Evolutionary conservation across 2,113 vertebrate species (phyloP).

Genomic region (Sorex araneus): DNA sequence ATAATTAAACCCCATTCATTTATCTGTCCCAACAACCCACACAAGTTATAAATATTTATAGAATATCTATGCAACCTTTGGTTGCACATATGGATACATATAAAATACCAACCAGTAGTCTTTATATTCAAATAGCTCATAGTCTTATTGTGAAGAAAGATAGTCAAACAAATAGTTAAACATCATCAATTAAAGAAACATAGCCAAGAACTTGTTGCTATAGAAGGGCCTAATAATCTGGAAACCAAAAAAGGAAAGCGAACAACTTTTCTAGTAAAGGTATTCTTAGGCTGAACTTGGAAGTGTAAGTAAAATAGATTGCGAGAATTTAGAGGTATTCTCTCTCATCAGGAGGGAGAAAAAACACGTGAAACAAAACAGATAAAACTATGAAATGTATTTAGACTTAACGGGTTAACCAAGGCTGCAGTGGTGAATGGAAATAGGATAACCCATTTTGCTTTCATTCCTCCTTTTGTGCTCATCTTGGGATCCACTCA

Average conservation of each 20-base stretch:
- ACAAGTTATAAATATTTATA: slow-evolving; percentile 6
- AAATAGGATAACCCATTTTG: too few species aligned
- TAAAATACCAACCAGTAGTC: neutral
- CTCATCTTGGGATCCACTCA: too few species aligned
- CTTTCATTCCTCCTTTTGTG: too few species aligned
- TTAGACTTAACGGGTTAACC: neutral
- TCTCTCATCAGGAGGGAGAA: neutral
- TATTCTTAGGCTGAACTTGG: neutral
- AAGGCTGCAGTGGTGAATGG: neutral
- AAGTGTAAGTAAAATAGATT: neutral
- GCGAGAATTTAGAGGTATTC: neutral
- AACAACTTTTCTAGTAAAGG: neutral
- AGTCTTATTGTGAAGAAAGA: slow-evolving; percentile 2
- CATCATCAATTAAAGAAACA: neutral
- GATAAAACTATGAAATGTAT: neutral
- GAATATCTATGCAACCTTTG: neutral
- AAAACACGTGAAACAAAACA: neutral
- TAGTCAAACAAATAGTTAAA: slow-evolving; percentile 4
- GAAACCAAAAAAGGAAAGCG: neutral
- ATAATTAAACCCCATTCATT: neutral
- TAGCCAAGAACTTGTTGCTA: neutral
- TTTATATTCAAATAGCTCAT: slow-evolving; percentile 13
- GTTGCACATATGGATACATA: neutral
- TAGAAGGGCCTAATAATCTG: neutral
- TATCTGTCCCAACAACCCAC: neutral